Evolutionary conservation across 2,113 vertebrate species (phyloP).

Genomic region (Oceanites oceanicus): DNA sequence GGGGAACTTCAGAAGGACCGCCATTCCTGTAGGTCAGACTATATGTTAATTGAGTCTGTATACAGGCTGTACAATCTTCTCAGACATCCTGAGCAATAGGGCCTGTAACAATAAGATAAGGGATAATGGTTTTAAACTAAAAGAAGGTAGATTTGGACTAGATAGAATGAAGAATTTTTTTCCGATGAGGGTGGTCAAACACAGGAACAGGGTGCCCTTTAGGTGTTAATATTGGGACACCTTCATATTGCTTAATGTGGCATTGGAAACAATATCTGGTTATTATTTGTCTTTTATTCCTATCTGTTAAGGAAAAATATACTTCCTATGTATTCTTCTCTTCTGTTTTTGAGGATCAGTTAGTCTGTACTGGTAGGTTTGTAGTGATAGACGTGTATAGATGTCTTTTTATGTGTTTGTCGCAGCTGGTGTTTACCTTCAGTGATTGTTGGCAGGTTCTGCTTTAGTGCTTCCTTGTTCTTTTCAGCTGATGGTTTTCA

Average conservation of each 20-base stretch:
- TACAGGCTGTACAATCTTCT: neutral
- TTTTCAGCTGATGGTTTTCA: neutral
- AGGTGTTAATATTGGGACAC: neutral
- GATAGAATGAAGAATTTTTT: neutral
- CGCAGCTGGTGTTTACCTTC: neutral
- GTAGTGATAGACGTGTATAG: neutral
- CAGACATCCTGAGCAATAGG: neutral
- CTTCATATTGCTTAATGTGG: neutral
- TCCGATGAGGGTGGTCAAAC: rapidly evolving
- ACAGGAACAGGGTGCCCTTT: neutral
- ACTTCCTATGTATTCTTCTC: neutral
- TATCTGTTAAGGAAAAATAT: neutral
- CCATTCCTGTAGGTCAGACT: neutral
- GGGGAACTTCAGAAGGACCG: neutral
- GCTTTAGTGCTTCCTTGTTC: neutral
- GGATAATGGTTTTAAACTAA: neutral
- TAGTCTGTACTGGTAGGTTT: neutral
- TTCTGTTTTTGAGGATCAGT: neutral
- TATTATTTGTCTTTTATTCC: neutral
- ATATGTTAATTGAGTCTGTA: neutral
- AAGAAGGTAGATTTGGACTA: neutral
- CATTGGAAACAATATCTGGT: neutral
- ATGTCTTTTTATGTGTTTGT: neutral
- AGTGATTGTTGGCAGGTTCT: neutral
- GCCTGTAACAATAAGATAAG: neutral